These are phyloP conservation scores for Lipophrys pholis DNA, from an alignment of 2,113 vertebrate species.

Conservation along the genomic window DNA sequence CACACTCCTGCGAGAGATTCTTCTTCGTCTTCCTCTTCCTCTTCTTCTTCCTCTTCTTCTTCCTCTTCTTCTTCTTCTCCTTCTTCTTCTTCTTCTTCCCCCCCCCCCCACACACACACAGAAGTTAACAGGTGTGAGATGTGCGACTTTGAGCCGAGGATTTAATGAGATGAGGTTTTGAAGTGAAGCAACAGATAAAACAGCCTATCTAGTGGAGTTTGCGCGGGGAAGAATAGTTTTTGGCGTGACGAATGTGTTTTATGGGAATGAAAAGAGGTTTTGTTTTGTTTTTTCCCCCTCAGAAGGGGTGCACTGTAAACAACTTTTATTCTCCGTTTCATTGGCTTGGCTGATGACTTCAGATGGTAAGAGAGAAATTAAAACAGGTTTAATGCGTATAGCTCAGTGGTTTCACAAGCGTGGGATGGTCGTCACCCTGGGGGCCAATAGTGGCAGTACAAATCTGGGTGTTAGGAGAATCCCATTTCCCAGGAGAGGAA, in stretches of 20 bases:
- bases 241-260: neutral
- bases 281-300: neutral
- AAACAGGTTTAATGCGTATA: neutral
- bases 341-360: slow-evolving; percentile 2
- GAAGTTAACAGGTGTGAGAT: slow-evolving; percentile 22
- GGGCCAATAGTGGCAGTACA: no score
- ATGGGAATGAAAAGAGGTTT: neutral
- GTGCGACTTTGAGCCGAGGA: slow-evolving; percentile 10
- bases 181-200: slow-evolving; percentile 13
- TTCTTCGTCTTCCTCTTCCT: neutral
- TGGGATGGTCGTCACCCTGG: no score
- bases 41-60: no score
- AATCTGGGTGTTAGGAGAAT: no score
- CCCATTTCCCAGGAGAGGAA: no score
- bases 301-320: neutral
- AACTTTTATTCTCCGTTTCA: neutral
- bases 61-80: no score
- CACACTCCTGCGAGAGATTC: neutral
- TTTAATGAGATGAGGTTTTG: slow-evolving; percentile 45
- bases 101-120: no score
- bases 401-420: neutral
- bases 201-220: neutral
- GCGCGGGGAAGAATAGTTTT: neutral
- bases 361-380: neutral
- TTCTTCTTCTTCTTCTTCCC: no score